Evolutionary conservation across 1,140 invertebrate genomes (phyloP).

Genomic region (Lamellibrachia luymesi): DNA sequence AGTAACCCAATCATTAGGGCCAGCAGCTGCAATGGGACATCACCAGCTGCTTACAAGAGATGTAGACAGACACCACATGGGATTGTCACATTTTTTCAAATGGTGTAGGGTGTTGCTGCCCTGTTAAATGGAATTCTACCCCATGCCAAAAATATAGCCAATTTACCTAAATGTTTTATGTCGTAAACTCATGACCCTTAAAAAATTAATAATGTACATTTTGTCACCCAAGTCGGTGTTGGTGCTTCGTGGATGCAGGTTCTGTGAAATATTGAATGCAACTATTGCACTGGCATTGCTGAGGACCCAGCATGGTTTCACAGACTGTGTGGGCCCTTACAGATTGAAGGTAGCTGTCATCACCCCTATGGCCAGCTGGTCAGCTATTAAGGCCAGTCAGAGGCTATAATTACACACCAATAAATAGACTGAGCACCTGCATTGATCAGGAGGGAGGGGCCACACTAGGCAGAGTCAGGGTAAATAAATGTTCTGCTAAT

Average conservation of each 20-base stretch:
- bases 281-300: too few relatives aligned
- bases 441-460: neutral
- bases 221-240: too few relatives aligned
- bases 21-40: neutral
- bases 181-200: too few relatives aligned
- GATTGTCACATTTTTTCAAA: neutral
- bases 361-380: neutral
- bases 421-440: neutral
- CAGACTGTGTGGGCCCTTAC: neutral
- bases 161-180: too few relatives aligned
- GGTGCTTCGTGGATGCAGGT: too few relatives aligned
- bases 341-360: neutral
- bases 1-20: neutral
- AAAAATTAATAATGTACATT: too few relatives aligned
- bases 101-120: neutral
- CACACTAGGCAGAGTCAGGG: neutral
- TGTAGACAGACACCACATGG: neutral
- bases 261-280: too few relatives aligned
- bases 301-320: too few relatives aligned
- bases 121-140: neutral
- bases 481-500: neutral
- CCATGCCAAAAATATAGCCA: too few relatives aligned
- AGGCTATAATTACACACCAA: neutral
- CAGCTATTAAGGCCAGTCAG: neutral
- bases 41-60: neutral